A percentile compares a stretch with the other conserved stretches of the same genome.
Evolutionary conservation across 2,797 vertebrate species (phyloP).

Genomic region (Potorous gilbertii): DNA sequence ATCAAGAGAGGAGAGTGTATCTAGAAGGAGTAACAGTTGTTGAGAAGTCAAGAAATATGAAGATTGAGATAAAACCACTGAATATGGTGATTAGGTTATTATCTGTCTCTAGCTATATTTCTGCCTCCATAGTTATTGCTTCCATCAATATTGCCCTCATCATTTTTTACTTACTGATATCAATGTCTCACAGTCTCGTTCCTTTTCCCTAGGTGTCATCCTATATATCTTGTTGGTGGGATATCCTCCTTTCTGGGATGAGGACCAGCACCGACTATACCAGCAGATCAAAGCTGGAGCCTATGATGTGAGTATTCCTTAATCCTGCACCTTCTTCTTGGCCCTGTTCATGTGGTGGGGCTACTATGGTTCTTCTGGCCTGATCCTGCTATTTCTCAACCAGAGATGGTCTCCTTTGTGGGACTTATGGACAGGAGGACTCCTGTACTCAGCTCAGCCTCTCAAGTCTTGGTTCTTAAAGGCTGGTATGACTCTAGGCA

Average conservation of each 20-base stretch:
- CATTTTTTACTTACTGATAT: not conserved
- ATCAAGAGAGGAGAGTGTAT: not conserved
- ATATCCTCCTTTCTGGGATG: slow-evolving; percentile 98
- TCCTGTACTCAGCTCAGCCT: not conserved
- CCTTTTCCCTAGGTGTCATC: slow-evolving; percentile 90
- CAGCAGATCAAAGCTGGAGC: slow-evolving; percentile 99
- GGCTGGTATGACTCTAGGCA: not conserved
- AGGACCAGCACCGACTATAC: slow-evolving; percentile 97
- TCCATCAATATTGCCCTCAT: not conserved
- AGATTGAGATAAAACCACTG: not conserved
- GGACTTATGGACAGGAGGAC: not conserved
- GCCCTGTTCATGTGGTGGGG: not conserved
- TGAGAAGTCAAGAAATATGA: not conserved
- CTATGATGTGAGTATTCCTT: slow-evolving; percentile 92
- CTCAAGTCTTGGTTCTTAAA: not conserved
- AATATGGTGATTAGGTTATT: not conserved
- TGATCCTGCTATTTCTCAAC: not conserved
- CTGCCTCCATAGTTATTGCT: not conserved
- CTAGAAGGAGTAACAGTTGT: not conserved
- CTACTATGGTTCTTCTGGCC: not conserved
- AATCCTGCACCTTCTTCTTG: not conserved
- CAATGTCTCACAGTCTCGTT: not conserved
- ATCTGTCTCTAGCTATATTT: not conserved
- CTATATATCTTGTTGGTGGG: slow-evolving; percentile 97
- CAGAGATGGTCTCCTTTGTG: not conserved